Base-by-base conservation (phyloP, 1,140 invertebrate species). In the Zaprionus kolodkinae region DNA sequence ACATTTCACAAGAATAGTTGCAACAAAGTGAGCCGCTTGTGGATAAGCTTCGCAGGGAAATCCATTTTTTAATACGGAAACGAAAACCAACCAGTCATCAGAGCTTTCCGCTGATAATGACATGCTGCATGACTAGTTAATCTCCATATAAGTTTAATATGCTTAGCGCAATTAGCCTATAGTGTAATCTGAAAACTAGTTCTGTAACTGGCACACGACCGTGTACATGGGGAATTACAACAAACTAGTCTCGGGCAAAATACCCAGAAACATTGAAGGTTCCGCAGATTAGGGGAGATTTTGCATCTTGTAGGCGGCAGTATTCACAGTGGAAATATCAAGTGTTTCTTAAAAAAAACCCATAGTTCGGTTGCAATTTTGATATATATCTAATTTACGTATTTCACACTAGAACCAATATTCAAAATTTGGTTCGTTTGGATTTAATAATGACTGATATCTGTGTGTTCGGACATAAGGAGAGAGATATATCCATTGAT, bases 161-260 rank as follows among this genome's bases (percentile, higher is more conserved):
- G 45, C 17, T 50, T 25, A 50, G 1, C 3, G 15, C 45, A 25
- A 50, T 50, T 50, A 50, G 45, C 17, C 40, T 6, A 6, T 15
- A 50, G 21, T 50, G 45, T 10, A 6, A 25, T 17, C 10, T 10
- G 17, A 12, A 50, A 50, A 50, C 45, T 50, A 25, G 45, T 50
- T 50, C 21, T 21, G 5, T 27, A 62, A 17, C 43, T 27, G n/a
- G 60, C 15, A 12, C 43, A 35, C 40, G 61, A 50, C 61, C 33
- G 43, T 5, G 12, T 5, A 35, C 30, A 48, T 63, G 30, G 17
- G 30, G 48, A 50, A 63, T 35, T 48, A 36, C 17, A 15, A 45
- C 13, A n/a, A 40, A n/a, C 38, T 6, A 48, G 27, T 30, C 27
- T 30, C 27, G 27, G 27, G 61, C 6, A 25, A 25, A 50, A 50